A percentile compares a stretch with the other conserved stretches of the same genome.
Conservation (phyloP, 1,140 invertebrate genomes). For the Brachionus asplanchnoidis region DNA sequence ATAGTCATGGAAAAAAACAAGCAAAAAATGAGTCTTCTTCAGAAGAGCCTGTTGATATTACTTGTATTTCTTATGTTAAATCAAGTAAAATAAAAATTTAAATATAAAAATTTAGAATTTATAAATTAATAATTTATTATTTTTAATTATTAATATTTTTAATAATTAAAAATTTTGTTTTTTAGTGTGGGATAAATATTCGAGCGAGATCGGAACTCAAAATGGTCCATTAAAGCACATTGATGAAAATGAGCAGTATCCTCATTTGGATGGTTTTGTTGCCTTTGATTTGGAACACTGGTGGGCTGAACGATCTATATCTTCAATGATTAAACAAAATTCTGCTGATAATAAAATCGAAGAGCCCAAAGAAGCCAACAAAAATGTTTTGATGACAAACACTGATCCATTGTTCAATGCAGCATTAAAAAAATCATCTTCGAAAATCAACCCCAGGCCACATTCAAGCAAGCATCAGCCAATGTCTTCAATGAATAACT, state of each 20-base stretch:
- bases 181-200: slow-evolving; percentile 40
- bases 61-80: slow-evolving; percentile 37
- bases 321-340: slow-evolving; percentile 14
- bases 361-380: background rate
- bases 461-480: background rate
- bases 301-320: slow-evolving; percentile 37
- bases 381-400: background rate
- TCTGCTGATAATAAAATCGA: background rate
- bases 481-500: background rate
- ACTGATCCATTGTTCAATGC: background rate
- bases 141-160: background rate
- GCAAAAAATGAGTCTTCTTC: background rate
- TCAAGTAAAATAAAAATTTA: background rate
- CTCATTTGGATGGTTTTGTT: slow-evolving; percentile 39
- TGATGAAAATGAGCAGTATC: slow-evolving; percentile 18
- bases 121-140: no score
- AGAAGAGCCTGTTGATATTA: slow-evolving; percentile 6
- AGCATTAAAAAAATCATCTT: slow-evolving; percentile 3
- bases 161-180: background rate
- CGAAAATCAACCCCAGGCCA: background rate
- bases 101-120: no score
- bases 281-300: slow-evolving; percentile 37
- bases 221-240: slow-evolving; percentile 23
- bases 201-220: background rate
- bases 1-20: slow-evolving; percentile 4